Conservation (phyloP, 2,888 invertebrate species). For the Megalurothrips usitatus region DNA sequence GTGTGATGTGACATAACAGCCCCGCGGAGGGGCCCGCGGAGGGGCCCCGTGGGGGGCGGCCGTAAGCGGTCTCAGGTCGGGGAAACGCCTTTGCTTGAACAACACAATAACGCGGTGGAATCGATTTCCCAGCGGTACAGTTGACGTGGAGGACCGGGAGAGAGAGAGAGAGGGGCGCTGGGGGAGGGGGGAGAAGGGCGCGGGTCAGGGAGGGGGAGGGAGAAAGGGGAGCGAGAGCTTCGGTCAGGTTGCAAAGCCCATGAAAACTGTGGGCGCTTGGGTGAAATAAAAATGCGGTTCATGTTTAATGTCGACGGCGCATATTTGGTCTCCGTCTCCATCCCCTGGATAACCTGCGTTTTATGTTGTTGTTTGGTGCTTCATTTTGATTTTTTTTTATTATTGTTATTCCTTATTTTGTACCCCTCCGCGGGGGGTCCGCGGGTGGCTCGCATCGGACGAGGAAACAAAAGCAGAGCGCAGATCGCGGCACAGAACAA, state of each 20-base stretch:
- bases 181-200: neutral
- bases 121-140: constrained; percentile 25
- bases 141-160: neutral
- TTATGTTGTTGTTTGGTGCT: no score
- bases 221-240: neutral
- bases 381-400: no score
- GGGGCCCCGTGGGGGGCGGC: neutral
- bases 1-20: no score
- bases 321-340: neutral
- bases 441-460: no score
- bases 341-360: neutral
- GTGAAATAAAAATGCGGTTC: constrained; percentile 5
- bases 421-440: no score
- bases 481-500: no score
- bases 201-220: neutral
- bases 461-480: no score
- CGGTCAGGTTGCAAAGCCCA: neutral
- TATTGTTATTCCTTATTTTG: no score
- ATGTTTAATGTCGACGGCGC: constrained; percentile 8
- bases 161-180: neutral
- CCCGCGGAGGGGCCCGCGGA: neutral
- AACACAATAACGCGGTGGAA: constrained; percentile 12
- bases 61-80: neutral
- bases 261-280: neutral
- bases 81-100: neutral